Evolutionary conservation across 2,113 vertebrate genomes (phyloP).

Genomic region (Grantiella picta): DNA sequence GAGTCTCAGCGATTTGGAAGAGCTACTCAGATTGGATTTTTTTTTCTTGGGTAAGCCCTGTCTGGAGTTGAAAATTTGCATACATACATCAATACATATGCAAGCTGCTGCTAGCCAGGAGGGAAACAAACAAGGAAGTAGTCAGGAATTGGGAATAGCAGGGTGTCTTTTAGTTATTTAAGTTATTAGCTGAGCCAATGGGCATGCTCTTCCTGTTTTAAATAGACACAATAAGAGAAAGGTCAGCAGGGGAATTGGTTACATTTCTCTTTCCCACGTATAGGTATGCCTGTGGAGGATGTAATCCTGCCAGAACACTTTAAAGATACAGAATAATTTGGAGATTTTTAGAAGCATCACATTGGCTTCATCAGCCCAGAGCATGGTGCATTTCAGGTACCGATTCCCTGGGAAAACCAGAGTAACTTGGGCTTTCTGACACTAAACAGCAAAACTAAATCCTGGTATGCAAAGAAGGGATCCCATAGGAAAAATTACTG

Average conservation of each 20-base stretch:
- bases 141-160: slow-evolving; percentile 31
- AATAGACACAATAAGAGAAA: slow-evolving; percentile 54
- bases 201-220: slow-evolving; percentile 50
- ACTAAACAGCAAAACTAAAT: neutral
- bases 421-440: neutral
- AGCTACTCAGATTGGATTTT: neutral
- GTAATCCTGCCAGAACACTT: neutral
- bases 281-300: neutral
- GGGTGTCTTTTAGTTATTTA: slow-evolving; percentile 43
- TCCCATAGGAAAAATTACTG: neutral
- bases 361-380: neutral
- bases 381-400: neutral
- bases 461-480: neutral
- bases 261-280: slow-evolving; percentile 45
- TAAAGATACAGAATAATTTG: neutral
- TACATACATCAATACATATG: neutral
- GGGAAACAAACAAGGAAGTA: slow-evolving; percentile 45
- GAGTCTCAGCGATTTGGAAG: neutral
- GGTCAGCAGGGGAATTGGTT: slow-evolving; percentile 53
- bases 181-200: slow-evolving; percentile 20
- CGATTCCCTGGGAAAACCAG: neutral
- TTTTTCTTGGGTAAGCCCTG: neutral
- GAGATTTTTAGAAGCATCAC: neutral
- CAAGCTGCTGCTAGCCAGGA: neutral
- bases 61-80: neutral